Percentiles rank a stretch among this genome's conserved stretches.
phyloP scores from a whole-genome alignment of 2,113 vertebrate species.

The Axis porcinus region DNA sequence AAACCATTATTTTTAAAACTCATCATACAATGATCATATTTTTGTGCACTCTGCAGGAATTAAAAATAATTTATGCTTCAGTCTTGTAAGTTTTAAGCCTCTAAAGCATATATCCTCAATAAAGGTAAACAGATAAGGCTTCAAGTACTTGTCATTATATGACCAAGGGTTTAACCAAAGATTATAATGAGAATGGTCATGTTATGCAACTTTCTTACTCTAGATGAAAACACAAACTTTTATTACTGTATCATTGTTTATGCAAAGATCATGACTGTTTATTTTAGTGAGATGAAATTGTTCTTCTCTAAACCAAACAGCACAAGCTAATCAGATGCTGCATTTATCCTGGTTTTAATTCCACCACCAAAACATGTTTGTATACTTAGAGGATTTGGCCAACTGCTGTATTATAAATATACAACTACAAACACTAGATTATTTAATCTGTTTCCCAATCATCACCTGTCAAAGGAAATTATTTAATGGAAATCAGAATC shows the following conservation, averaged over 20 bases:
- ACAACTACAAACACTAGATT: background rate
- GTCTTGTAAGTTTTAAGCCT: background rate
- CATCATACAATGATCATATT: background rate
- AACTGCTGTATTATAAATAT: background rate
- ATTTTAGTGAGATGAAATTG: conserved; percentile 47
- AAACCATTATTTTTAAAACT: background rate
- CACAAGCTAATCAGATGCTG: background rate
- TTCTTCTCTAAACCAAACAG: conserved; percentile 9
- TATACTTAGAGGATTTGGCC: background rate
- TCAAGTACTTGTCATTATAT: background rate
- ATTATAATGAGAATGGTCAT: background rate
- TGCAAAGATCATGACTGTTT: background rate
- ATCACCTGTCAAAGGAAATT: background rate
- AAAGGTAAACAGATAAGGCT: background rate
- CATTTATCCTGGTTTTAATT: conserved; percentile 34
- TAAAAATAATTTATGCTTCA: background rate
- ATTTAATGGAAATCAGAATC: background rate
- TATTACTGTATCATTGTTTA: background rate
- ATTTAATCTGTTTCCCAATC: background rate
- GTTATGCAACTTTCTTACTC: background rate
- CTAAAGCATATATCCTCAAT: background rate
- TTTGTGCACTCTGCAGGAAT: background rate
- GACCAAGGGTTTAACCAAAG: background rate
- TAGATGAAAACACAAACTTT: background rate
- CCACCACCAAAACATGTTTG: conserved; percentile 13